Evolutionary conservation across 2,113 vertebrate species (phyloP), one percentile per base, ranked within the genome.

Genomic region (Marmota monax): DNA sequence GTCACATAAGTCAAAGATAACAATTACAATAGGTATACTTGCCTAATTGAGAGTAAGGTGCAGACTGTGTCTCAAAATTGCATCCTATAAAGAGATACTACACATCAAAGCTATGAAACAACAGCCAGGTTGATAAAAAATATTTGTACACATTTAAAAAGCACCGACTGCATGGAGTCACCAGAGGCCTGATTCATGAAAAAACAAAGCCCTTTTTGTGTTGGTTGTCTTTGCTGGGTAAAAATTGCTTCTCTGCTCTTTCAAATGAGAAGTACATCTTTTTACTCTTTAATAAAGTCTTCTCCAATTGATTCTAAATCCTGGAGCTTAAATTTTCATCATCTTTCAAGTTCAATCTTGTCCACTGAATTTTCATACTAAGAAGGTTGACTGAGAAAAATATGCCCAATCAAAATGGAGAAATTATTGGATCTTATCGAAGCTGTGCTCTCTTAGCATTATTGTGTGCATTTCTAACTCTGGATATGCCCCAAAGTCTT

Each of bases 41-140:
- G 98, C 99, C 99, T 98, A 99, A 98, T 98, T 99, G 98, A 96
- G 98, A 99, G 98, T 98, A 99, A 98, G 99, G 98, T 97, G 98
- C 96, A 96, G 98, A 98, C 96, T 99, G 99, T 88, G 98, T 96
- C 95, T 99, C 99, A 99, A 98, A 99, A 98, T 88, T 98, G 98
- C 98, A 98, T 95, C 99, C 99, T 99, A 99, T 27, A 99, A 99
- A 99, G 98, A 99, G 98, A 99, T 98, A 98, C 98, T 98, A 90
- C 97, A 98, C 98, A 98, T 98, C 98, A 97, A 98, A 97, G 93
- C 98, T 95, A 34, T 91, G 98, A 98, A 96, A 97, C 69, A 96
- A 77, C 96, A 92, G 95, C 84, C 12, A 2, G 20, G 37, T 53
- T 51, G 72, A 88, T 88, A 95, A 92, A 95, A 96, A 94, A 74